Evolutionary conservation across 2,888 invertebrate genomes (phyloP).

Genomic region (Agrotis ipsilon): DNA sequence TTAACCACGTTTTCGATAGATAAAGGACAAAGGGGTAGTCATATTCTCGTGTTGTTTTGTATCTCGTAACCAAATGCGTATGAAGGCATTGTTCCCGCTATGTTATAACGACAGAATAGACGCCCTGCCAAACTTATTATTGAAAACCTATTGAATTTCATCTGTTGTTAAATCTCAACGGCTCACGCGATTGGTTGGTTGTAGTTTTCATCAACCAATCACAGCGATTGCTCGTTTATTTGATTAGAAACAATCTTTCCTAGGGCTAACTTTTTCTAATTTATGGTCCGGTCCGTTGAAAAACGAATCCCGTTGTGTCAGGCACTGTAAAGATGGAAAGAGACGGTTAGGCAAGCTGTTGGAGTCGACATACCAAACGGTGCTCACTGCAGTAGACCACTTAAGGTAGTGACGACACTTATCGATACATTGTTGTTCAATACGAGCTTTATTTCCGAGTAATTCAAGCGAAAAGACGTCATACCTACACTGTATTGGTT

Average conservation of each 20-base stretch:
- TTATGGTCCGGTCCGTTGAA: not conserved
- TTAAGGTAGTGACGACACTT: not conserved
- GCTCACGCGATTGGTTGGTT: not conserved
- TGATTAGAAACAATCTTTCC: too few species aligned
- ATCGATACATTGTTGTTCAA: too few species aligned
- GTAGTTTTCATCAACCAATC: constrained; percentile 1
- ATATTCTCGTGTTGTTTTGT: constrained; percentile 20
- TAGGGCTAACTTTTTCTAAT: too few species aligned
- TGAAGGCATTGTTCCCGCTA: constrained; percentile 17
- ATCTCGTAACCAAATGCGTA: constrained; percentile 25
- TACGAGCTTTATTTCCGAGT: too few species aligned
- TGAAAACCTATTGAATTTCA: constrained; percentile 16
- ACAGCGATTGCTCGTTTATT: not conserved
- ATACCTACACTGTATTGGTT: too few species aligned
- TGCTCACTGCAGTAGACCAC: not conserved
- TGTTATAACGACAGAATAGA: constrained; percentile 1
- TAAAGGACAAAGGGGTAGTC: constrained; percentile 20
- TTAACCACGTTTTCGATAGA: constrained; percentile 12
- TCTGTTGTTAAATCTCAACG: not conserved
- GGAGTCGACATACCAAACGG: not conserved
- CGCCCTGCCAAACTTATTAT: constrained; percentile 10
- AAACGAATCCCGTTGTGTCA: not conserved
- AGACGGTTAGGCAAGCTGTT: not conserved
- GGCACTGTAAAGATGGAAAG: not conserved
- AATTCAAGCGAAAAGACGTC: too few species aligned